phyloP scores from a whole-genome alignment of 2,888 invertebrate species.

The Galerucella pusilla region DNA sequence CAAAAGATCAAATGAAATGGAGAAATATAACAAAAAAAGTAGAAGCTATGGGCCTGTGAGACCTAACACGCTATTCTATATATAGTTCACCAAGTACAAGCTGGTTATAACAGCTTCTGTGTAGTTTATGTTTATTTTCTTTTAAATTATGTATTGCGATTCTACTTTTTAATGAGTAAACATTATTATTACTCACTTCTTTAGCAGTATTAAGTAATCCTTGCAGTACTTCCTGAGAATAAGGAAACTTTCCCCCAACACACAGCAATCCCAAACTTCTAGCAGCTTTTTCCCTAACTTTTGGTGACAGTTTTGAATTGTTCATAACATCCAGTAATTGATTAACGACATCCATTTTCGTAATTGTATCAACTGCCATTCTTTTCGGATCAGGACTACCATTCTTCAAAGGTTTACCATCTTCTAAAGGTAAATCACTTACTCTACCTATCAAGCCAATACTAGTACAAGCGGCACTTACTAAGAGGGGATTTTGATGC shows the following conservation, averaged over 20 bases:
- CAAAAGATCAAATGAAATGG: too few relatives aligned
- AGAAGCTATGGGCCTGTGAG: too few relatives aligned
- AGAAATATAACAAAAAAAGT: too few relatives aligned
- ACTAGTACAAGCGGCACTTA: conserved; percentile 77
- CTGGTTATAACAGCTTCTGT: too few relatives aligned
- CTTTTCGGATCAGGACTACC: conserved; percentile 63
- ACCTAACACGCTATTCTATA: too few relatives aligned
- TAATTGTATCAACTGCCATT: conserved; percentile 62
- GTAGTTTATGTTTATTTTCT: too few relatives aligned
- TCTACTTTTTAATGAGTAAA: too few relatives aligned
- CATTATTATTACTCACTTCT: conserved; percentile 67
- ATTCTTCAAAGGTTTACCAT: conserved; percentile 64
- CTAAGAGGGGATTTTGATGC: conserved; percentile 72
- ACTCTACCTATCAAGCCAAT: conserved; percentile 69
- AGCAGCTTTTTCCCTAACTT: conserved; percentile 81
- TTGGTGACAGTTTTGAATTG: conserved; percentile 77
- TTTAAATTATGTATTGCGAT: too few relatives aligned
- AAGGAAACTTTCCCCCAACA: conserved; percentile 86
- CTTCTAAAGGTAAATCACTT: conserved; percentile 58
- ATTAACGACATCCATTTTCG: conserved; percentile 78
- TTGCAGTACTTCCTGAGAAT: conserved; percentile 77
- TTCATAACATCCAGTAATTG: conserved; percentile 77
- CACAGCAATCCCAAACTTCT: conserved; percentile 83
- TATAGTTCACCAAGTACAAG: too few relatives aligned
- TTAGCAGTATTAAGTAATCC: conserved; percentile 82